A percentile compares a stretch with the other conserved stretches of the same genome.
phyloP scores from a whole-genome alignment of 2,113 vertebrate species.

The Campylomormyrus tamandua region DNA sequence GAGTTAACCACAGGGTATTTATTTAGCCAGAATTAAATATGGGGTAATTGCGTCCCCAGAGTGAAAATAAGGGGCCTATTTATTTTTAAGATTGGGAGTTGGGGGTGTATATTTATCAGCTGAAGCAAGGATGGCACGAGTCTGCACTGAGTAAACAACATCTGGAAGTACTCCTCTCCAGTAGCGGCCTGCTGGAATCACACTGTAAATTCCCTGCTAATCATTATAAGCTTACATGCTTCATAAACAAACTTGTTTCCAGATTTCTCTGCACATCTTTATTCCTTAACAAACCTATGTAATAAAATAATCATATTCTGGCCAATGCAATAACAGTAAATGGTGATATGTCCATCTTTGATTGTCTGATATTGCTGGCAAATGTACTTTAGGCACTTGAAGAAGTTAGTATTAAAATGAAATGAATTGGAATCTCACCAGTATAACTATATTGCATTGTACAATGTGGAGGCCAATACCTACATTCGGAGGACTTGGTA shows the following conservation, averaged over 20 bases:
- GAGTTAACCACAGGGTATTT: not conserved
- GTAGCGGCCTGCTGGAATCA: not conserved
- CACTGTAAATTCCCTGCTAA: not conserved
- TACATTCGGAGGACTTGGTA: not conserved
- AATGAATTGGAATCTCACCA: not conserved
- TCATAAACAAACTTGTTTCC: not conserved
- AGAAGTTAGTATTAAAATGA: not conserved
- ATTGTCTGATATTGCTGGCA: not conserved
- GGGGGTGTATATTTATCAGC: slow-evolving; percentile 4
- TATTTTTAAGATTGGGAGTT: slow-evolving; percentile 7
- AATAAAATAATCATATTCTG: not conserved
- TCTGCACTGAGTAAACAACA: slow-evolving; percentile 17
- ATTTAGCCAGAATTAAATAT: slow-evolving; percentile 12
- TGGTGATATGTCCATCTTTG: not conserved
- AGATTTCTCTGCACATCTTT: not conserved
- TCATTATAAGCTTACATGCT: not conserved
- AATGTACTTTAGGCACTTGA: not conserved
- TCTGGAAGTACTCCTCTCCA: not conserved
- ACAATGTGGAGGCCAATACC: not conserved
- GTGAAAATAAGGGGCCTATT: slow-evolving; percentile 9
- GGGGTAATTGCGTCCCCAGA: slow-evolving; percentile 6
- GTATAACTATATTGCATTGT: not conserved
- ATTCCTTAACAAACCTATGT: not conserved
- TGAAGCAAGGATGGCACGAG: not conserved
- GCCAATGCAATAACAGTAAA: not conserved